Base-by-base conservation (phyloP, 2,113 vertebrate species). In the Telmatochromis sp. region DNA sequence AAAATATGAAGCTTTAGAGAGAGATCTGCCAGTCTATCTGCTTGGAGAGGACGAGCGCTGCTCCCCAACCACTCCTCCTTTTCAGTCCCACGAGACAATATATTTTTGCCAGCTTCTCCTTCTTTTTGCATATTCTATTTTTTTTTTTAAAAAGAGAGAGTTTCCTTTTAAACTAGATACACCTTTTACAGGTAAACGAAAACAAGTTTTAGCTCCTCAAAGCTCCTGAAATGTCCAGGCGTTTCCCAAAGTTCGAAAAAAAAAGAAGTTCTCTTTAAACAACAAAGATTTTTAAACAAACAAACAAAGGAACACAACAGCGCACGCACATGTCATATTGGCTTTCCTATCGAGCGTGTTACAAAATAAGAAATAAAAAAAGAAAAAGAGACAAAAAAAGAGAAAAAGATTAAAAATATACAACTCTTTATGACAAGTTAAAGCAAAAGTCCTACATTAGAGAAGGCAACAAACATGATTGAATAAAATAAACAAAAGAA, bases 371-470 rank as follows among this genome's bases (percentile, higher is more conserved):
- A 86, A 91, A 19, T 1, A 73, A 73, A 47, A 40, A 90, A 75
- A 42, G 12, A 42, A 82, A 81, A 84, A 95, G 95, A 93, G 89
- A 45, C 79, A 89, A 92, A 31, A 35, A 55, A 71, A n/a, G 50
- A 87, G 71, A 80, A 90, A 95, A 91, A 95, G 96, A 97, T 90
- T 75, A 95, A 85, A 97, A 97, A 97, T 97, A 97, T 97, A 98
- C 96, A 98, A 96, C 97, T 96, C 96, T 96, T 93, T 97, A 91
- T 97, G 96, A 97, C 95, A 96, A 97, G 97, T 96, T 97, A 98
- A 95, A 98, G 97, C 96, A 98, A 98, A 65, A 97, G 96, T 97
- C 87, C 93, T 97, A 97, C 97, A 95, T 96, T 96, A 96, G 95
- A 97, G 92, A 95, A 94, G 97, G 96, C 94, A 97, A 97, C 96